Evolutionary conservation across 1,140 invertebrate genomes (phyloP), one percentile per base, ranked within the genome.

Genomic region (Nylanderia fulva): DNA sequence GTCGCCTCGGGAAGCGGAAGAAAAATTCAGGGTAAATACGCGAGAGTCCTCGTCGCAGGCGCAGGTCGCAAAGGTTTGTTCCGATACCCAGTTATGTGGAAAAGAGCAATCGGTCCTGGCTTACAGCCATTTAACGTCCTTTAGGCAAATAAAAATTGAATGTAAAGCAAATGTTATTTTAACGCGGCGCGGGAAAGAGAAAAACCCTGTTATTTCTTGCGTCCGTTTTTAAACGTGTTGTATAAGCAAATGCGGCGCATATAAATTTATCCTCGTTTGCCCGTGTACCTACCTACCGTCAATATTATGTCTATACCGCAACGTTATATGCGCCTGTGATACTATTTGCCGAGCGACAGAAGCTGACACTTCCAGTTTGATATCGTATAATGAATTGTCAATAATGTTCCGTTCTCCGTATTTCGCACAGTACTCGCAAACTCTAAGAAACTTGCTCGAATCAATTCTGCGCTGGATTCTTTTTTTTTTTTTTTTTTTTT

Each of bases 151-250:
- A 84, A 63, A 76, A 79, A 77, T 63, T 54, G 61, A 56, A 79
- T 79, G 74, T 58, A 76, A 84, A 27, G 60, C 39, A 79, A 76
- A 66, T 79, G 45, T 84, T 77, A 29, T 71, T 54, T 66, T 39
- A 84, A 84, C 72, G 74, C 60, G 33, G 13, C 6, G 39, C 45
- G 33, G 24, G 11, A 29, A 21, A 42, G 15, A 21, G 33, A 64
- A 52, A 77, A 56, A 66, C 27, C n/a, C 8, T 45, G 36, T 82
- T 82, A 68, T 79, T 79, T 39, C 45, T 79, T 54, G 61, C 45
- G 29, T 54, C 58, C 45, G 39, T 33, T 33, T 48, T 45, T 18
- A 72, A 71, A 82, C 24, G 63, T 27, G 36, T 45, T 72, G 52
- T 13, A 24, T 36, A 21, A 39, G 66, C 39, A 45, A 13, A 80